Percentiles rank a stretch among this genome's conserved stretches.
Evolutionary conservation across 2,113 vertebrate species (phyloP).

Genomic region (Alouatta palliata): DNA sequence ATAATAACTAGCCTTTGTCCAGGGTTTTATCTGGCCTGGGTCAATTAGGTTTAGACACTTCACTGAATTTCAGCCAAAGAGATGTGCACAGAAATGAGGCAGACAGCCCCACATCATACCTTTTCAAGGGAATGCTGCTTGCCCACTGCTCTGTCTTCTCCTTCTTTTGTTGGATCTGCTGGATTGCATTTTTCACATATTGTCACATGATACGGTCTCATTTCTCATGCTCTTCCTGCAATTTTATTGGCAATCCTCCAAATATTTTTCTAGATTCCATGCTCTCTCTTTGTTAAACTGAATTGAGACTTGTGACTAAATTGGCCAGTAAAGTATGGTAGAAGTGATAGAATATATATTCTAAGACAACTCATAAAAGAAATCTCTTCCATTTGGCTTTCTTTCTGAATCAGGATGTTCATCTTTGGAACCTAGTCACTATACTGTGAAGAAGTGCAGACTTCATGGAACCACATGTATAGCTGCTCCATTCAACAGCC

Average conservation of each 20-base stretch:
- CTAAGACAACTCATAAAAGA: background rate
- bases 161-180: background rate
- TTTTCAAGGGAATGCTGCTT: background rate
- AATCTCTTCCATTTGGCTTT: background rate
- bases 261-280: background rate
- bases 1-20: background rate
- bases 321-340: background rate
- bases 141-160: background rate
- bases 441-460: background rate
- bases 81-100: background rate
- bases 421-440: background rate
- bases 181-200: background rate
- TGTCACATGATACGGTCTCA: background rate
- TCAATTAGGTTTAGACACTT: background rate
- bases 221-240: background rate
- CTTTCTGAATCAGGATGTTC: background rate
- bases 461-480: accelerated
- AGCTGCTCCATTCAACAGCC: background rate
- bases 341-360: background rate
- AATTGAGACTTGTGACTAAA: background rate
- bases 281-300: background rate
- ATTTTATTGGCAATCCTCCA: background rate
- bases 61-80: background rate
- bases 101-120: background rate
- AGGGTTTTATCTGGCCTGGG: background rate